Percentiles rank a stretch among this genome's conserved stretches.
These are phyloP conservation scores for Turnix velox DNA, from an alignment of 2,113 vertebrate genomes.

Conservation along the genomic window DNA sequence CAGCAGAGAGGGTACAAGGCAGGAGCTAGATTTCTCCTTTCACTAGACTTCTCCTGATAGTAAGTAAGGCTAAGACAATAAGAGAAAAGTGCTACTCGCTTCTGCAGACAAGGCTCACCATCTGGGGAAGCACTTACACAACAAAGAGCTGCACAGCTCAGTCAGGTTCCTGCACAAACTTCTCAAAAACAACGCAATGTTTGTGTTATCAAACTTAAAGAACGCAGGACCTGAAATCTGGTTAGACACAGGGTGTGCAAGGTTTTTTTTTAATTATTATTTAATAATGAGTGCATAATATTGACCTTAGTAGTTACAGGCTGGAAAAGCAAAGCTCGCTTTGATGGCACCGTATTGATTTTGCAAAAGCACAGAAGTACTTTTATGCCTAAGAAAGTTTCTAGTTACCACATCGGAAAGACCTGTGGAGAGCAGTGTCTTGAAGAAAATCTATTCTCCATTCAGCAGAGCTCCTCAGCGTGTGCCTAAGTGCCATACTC, in stretches of 20 bases:
- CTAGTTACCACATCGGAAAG: slow-evolving; percentile 9
- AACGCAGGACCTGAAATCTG: background rate
- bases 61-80: background rate
- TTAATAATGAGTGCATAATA: slow-evolving; percentile 18
- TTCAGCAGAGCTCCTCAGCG: background rate
- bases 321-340: background rate
- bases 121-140: slow-evolving; percentile 14
- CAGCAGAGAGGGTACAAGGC: background rate
- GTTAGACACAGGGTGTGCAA: slow-evolving; percentile 3
- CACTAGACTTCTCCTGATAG: background rate
- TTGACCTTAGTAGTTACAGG: slow-evolving; percentile 29
- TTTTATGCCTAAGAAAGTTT: slow-evolving; percentile 14
- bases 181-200: background rate
- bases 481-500: background rate
- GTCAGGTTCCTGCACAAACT: background rate
- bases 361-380: slow-evolving; percentile 30
- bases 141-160: background rate
- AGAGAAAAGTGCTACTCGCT: background rate
- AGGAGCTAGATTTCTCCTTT: background rate
- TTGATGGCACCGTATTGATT: slow-evolving; percentile 13
- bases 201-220: background rate
- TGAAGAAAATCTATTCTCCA: slow-evolving; percentile 10
- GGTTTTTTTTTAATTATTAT: background rate
- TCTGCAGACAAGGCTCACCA: background rate
- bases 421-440: background rate